These are phyloP conservation scores for Trididemnum miniatum DNA, from an alignment of 23 tunicate species.

Conservation along the genomic window DNA sequence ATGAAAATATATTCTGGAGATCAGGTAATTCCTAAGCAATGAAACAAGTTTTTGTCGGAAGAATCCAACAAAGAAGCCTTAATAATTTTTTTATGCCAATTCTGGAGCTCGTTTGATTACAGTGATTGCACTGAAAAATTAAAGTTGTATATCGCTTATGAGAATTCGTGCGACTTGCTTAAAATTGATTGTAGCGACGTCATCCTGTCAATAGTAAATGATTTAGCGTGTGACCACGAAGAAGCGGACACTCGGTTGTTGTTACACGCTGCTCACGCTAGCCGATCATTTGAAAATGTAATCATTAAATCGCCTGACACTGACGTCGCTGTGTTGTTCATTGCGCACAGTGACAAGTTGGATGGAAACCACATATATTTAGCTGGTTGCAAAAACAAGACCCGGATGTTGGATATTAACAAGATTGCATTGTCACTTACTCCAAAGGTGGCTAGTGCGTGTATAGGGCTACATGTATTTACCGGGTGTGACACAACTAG, in stretches of 20 bases:
- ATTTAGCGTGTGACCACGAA: not conserved
- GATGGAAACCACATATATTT: not conserved
- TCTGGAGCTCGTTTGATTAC: not conserved
- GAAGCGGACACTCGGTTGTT: constrained; percentile 18
- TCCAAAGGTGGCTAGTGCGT: not conserved
- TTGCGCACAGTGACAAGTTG: not conserved
- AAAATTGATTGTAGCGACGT: not conserved
- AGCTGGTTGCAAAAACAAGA: not conserved
- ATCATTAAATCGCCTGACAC: constrained; percentile 4
- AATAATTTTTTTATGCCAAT: not conserved
- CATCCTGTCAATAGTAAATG: not conserved
- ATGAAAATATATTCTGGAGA: not conserved
- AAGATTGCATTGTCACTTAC: not conserved
- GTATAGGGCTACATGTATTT: not conserved
- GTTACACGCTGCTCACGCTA: constrained; percentile 11
- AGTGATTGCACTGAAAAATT: not conserved
- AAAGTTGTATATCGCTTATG: not conserved
- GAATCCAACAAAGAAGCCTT: not conserved
- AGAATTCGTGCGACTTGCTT: not conserved
- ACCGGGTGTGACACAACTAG: not conserved
- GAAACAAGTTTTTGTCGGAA: not conserved
- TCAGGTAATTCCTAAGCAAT: not conserved
- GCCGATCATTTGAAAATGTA: not conserved
- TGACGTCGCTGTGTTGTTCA: not conserved
- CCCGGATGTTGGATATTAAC: not conserved